These are phyloP conservation scores for Nycticebus coucang DNA, from an alignment of 2,113 vertebrate genomes.

Conservation along the genomic window DNA sequence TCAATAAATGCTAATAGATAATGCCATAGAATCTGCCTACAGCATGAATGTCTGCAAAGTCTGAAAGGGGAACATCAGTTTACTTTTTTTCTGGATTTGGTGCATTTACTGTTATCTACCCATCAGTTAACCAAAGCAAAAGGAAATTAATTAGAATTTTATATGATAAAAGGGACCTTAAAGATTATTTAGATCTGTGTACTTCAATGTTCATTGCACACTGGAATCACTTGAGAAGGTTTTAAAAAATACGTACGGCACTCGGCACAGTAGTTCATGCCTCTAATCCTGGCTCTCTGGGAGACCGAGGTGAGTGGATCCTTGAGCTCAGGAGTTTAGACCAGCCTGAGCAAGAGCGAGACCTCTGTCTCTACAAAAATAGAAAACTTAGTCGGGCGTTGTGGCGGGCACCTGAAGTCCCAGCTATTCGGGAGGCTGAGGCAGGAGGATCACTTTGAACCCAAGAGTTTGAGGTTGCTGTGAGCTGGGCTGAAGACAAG, in stretches of 20 bases:
- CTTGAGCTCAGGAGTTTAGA: too few species aligned
- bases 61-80: neutral
- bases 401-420: too few species aligned
- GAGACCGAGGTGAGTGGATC: too few species aligned
- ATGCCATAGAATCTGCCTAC: neutral
- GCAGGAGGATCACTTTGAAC: too few species aligned
- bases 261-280: too few species aligned
- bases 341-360: too few species aligned
- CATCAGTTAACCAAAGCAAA: neutral
- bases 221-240: neutral
- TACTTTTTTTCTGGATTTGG: neutral
- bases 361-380: too few species aligned
- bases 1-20: neutral
- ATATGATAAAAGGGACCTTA: neutral
- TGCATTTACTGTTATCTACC: neutral
- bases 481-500: too few species aligned
- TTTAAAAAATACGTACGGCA: neutral
- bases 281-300: too few species aligned
- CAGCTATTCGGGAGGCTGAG: too few species aligned
- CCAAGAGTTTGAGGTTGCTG: too few species aligned
- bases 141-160: conserved; percentile 29
- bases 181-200: neutral
- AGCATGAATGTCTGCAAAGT: neutral
- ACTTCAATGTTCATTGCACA: neutral
- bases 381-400: too few species aligned